Evolutionary conservation across 2,113 vertebrate species (phyloP).

Genomic region (Sapajus apella): DNA sequence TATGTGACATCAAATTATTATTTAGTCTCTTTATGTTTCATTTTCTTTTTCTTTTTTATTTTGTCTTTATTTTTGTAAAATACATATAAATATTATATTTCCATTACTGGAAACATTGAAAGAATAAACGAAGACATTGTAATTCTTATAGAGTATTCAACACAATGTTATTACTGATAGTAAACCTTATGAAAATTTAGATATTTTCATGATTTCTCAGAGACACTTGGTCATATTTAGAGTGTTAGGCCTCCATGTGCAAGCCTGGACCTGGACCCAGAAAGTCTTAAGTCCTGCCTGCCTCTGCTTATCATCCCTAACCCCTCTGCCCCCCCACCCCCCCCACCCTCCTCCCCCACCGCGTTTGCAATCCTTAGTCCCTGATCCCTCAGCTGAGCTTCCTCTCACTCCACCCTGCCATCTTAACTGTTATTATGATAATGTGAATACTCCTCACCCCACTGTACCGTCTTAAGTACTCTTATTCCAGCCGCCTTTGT

Average conservation of each 20-base stretch:
- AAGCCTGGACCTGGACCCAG: no score
- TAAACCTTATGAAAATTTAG: neutral
- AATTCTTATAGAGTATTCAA: neutral
- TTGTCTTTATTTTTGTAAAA: neutral
- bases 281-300: no score
- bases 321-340: no score
- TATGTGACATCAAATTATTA: neutral
- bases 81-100: neutral
- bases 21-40: neutral
- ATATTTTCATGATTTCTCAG: neutral
- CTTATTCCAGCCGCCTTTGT: no score
- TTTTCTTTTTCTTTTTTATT: neutral
- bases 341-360: fast-evolving
- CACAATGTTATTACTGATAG: neutral
- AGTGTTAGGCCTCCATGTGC: no score
- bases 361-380: no score
- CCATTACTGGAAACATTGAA: neutral
- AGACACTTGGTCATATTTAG: neutral
- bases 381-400: no score
- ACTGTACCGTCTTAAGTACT: no score
- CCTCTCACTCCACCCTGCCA: no score
- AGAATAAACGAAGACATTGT: neutral
- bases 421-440: no score
- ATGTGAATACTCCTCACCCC: no score
- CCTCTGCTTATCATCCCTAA: no score